phyloP scores from a whole-genome alignment of 2,888 invertebrate species.

The Mythimna ferrago region DNA sequence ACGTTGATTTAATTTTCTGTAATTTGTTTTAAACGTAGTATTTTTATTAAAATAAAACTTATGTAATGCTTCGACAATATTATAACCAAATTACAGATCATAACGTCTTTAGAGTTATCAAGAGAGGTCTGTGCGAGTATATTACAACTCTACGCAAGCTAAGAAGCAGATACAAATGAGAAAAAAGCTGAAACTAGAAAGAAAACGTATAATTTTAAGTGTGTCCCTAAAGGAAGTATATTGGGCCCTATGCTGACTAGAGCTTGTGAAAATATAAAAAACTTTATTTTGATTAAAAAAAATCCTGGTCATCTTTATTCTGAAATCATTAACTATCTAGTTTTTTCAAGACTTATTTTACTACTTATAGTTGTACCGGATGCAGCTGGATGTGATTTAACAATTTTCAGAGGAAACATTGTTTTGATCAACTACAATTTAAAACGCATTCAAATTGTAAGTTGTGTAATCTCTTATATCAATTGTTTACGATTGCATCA shows the following conservation, averaged over 20 bases:
- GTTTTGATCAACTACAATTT: too few relatives aligned
- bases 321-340: not conserved
- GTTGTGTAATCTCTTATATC: not conserved
- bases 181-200: not conserved
- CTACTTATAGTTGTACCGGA: too few relatives aligned
- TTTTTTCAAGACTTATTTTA: too few relatives aligned
- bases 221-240: not conserved
- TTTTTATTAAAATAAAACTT: not conserved
- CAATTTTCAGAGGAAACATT: too few relatives aligned
- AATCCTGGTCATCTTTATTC: too few relatives aligned
- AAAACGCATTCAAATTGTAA: not conserved
- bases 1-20: not conserved
- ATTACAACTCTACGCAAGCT: not conserved
- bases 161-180: not conserved
- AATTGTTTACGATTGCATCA: constrained; percentile 25
- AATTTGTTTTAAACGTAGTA: too few relatives aligned
- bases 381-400: not conserved
- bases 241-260: not conserved
- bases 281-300: too few relatives aligned
- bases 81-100: too few relatives aligned
- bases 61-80: too few relatives aligned
- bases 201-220: too few relatives aligned
- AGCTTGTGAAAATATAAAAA: not conserved
- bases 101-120: not conserved
- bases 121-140: too few relatives aligned